Evolutionary conservation across 2,888 invertebrate genomes (phyloP).

Genomic region (Ryuthela nishihirai): DNA sequence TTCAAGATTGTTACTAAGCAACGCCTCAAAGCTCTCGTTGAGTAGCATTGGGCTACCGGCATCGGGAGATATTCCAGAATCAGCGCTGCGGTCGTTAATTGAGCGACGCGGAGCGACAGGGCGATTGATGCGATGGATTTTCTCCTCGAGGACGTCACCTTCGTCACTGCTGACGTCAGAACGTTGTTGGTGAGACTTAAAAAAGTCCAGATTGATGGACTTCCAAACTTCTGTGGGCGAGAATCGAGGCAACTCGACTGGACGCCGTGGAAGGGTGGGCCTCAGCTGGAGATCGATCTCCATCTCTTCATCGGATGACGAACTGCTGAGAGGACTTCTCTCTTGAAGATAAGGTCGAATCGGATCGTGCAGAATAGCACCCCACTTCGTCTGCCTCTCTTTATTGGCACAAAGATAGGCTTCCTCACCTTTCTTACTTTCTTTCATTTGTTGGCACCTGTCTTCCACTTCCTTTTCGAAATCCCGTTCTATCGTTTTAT

Average conservation of each 20-base stretch:
- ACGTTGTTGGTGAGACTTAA: conserved; percentile 25
- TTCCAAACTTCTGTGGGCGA: conserved; percentile 81
- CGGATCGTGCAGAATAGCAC: conserved; percentile 6
- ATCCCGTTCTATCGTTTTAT: no score
- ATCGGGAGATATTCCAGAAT: conserved; percentile 79
- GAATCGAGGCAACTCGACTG: conserved; percentile 70
- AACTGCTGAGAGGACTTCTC: background rate
- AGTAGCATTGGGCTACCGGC: conserved; percentile 58
- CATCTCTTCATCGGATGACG: conserved; percentile 41
- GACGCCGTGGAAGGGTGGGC: conserved; percentile 74
- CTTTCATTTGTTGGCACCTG: no score
- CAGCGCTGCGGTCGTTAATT: conserved; percentile 68
- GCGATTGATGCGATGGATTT: conserved; percentile 46
- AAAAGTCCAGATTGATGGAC: conserved; percentile 51
- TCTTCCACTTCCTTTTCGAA: no score
- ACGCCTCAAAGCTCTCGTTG: conserved; percentile 45
- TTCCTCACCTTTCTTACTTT: no score
- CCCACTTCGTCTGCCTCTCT: conserved; percentile 13
- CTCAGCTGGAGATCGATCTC: conserved; percentile 70
- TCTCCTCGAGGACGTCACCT: conserved; percentile 47
- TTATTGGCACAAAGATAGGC: no score
- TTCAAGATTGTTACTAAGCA: conserved; percentile 7
- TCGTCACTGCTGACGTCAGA: conserved; percentile 48
- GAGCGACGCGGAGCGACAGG: conserved; percentile 47
- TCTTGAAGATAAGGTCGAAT: conserved; percentile 6